phyloP scores from a whole-genome alignment of 2,797 vertebrate species.

The Typhlichthys subterraneus region DNA sequence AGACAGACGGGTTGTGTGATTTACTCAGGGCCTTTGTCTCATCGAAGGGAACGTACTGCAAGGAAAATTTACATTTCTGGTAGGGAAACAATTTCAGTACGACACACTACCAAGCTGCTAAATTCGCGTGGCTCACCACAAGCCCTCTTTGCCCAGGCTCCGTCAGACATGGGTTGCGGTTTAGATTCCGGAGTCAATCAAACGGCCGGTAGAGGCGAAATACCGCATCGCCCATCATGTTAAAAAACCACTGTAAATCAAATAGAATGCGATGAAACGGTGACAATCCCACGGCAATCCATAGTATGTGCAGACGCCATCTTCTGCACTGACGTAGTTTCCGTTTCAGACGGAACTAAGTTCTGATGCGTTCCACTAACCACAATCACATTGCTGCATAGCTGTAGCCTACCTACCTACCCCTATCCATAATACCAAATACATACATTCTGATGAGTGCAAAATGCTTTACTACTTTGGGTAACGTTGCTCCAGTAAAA shows the following conservation, averaged over 20 bases:
- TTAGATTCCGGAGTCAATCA: constrained; percentile 57
- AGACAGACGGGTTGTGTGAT: too few relatives aligned
- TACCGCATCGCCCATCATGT: constrained; percentile 46
- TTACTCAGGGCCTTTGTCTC: too few relatives aligned
- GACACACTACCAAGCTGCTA: constrained; percentile 28
- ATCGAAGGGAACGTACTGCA: too few relatives aligned
- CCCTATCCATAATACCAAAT: not conserved
- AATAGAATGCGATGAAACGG: constrained; percentile 37
- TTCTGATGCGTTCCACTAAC: constrained; percentile 29
- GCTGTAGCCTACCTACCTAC: not conserved
- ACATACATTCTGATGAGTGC: too few relatives aligned
- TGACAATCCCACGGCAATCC: constrained; percentile 55
- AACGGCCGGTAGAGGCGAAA: constrained; percentile 57
- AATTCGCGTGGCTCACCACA: constrained; percentile 75
- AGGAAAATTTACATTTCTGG: too few relatives aligned
- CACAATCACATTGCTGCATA: not conserved
- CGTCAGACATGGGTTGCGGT: constrained; percentile 78
- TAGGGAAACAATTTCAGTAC: constrained; percentile 42
- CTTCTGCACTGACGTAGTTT: constrained; percentile 80
- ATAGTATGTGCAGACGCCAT: constrained; percentile 75
- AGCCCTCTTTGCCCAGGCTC: constrained; percentile 78
- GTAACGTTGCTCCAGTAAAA: too few relatives aligned
- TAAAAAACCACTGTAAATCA: constrained; percentile 41
- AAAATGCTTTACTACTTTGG: too few relatives aligned
- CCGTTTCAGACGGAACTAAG: constrained; percentile 72